A percentile compares a stretch with the other conserved stretches of the same genome.
phyloP scores from a whole-genome alignment of 2,113 vertebrate genomes.

The Abramis brama region DNA sequence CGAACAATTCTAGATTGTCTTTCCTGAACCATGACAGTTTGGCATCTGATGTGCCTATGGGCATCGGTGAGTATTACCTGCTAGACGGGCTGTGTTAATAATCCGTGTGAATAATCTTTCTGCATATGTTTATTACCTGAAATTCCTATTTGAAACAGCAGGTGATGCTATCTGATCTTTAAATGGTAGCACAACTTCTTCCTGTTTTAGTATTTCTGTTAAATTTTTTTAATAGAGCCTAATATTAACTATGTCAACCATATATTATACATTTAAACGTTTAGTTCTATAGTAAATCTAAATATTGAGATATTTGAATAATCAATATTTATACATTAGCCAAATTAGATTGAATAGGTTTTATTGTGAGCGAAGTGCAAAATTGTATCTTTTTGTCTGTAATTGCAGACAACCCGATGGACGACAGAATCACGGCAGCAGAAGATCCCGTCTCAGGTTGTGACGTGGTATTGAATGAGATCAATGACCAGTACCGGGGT shows the following conservation, averaged over 20 bases:
- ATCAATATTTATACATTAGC: background rate
- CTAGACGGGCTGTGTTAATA: no score
- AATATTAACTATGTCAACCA: no score
- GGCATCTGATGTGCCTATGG: constrained; percentile 48
- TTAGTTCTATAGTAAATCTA: background rate
- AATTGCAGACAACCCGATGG: constrained; percentile 65
- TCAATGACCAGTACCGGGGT: constrained; percentile 61
- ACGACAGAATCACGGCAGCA: constrained; percentile 66
- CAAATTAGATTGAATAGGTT: background rate
- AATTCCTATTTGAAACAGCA: background rate
- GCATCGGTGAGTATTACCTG: constrained; percentile 60
- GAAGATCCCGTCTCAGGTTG: constrained; percentile 48
- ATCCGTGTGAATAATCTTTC: background rate
- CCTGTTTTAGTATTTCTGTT: no score
- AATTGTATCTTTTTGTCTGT: background rate
- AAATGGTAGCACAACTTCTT: background rate
- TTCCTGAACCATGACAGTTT: constrained; percentile 63
- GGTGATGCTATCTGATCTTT: background rate
- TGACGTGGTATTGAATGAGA: constrained; percentile 74
- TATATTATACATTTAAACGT: background rate
- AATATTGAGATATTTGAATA: background rate
- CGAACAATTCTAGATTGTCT: constrained; percentile 59
- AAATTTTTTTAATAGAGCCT: no score
- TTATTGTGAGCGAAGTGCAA: background rate
- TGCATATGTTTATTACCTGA: background rate